Conservation (phyloP, 2,797 vertebrate genomes). For the Falco cherrug region DNA sequence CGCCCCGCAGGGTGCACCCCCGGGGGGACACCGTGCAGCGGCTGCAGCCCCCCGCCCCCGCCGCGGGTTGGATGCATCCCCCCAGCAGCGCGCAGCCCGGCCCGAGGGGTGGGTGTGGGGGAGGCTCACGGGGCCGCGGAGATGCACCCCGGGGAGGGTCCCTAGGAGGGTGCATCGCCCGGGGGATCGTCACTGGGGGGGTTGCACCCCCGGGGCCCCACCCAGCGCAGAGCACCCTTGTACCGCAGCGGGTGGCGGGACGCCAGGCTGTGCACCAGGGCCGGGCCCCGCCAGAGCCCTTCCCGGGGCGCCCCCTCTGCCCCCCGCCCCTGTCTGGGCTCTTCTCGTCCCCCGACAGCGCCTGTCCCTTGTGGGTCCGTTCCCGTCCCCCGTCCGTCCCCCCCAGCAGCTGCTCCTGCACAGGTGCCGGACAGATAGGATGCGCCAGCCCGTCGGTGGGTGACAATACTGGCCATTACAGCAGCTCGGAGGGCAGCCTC, state of each 20-base stretch:
- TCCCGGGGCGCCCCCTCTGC: too few species aligned
- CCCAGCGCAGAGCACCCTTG: background rate
- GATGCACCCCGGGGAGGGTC: background rate
- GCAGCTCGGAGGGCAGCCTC: background rate
- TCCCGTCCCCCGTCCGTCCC: background rate
- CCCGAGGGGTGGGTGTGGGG: too few species aligned
- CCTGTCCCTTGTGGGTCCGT: too few species aligned
- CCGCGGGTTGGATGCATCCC: background rate
- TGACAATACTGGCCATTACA: background rate
- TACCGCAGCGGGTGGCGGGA: background rate
- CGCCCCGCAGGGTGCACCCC: background rate
- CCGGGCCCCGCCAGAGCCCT: background rate
- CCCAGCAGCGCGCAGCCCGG: background rate
- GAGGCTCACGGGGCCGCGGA: background rate
- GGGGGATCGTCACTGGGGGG: background rate
- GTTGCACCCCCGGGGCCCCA: background rate
- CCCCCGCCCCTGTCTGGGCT: too few species aligned
- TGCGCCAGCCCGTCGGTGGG: fast-evolving
- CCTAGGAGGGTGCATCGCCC: background rate
- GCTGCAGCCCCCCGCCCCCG: fast-evolving
- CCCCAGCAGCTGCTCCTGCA: background rate
- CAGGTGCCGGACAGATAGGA: fast-evolving
- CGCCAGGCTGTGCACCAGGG: background rate
- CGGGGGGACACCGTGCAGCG: background rate
- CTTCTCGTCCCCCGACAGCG: background rate